Conservation (phyloP, 2,888 invertebrate genomes). For the Antitype chi region DNA sequence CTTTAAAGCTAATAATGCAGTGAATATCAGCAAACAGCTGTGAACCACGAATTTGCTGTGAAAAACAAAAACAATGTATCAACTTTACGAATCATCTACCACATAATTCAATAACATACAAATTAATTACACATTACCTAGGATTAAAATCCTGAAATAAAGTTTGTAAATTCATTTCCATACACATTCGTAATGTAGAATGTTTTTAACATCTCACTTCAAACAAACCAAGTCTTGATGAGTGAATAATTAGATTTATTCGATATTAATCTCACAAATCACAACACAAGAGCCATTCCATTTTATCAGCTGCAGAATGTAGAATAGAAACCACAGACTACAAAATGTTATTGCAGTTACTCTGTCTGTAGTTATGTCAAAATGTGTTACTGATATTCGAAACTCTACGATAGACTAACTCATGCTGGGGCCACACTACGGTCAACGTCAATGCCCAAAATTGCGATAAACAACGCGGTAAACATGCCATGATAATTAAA, state of each 20-base stretch:
- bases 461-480: too few relatives aligned
- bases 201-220: constrained; percentile 76
- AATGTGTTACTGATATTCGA: too few relatives aligned
- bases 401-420: too few relatives aligned
- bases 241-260: constrained; percentile 37
- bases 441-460: too few relatives aligned
- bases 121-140: constrained; percentile 90
- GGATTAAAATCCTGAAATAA: constrained; percentile 98
- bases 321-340: constrained; percentile 39
- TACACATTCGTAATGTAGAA: constrained; percentile 82
- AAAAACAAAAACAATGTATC: constrained; percentile 81
- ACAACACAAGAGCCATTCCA: constrained; percentile 53
- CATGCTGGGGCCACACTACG: too few relatives aligned
- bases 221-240: constrained; percentile 55
- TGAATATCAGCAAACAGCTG: constrained; percentile 97
- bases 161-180: constrained; percentile 96
- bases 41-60: constrained; percentile 99
- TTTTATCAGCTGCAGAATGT: constrained; percentile 46
- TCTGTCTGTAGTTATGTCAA: neutral
- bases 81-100: constrained; percentile 38
- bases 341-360: neutral
- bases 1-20: constrained; percentile 96
- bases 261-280: constrained; percentile 52
- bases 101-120: constrained; percentile 54
- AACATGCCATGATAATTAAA: too few relatives aligned